These are phyloP conservation scores for Amphimallon solstitiale DNA, from an alignment of 2,888 invertebrate species.

Conservation along the genomic window DNA sequence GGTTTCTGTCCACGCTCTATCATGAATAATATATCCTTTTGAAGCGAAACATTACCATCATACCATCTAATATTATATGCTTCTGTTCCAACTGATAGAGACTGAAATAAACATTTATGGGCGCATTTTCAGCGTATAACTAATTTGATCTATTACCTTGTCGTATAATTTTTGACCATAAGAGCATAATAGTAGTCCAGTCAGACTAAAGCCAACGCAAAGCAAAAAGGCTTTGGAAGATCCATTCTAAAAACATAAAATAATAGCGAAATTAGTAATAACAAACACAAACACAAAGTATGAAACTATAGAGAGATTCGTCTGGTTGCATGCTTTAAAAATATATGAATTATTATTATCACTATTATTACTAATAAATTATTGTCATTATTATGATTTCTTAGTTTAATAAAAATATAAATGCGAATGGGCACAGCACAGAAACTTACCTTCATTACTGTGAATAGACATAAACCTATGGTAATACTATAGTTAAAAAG, in stretches of 20 bases:
- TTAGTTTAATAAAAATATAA: background rate
- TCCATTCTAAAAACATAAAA: too few relatives aligned
- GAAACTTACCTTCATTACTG: background rate
- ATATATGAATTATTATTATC: too few relatives aligned
- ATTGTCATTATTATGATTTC: too few relatives aligned
- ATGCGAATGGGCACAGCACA: too few relatives aligned
- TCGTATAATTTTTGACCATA: background rate
- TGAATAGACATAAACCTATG: background rate
- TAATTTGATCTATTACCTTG: background rate
- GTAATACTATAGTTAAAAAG: background rate
- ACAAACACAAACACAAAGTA: too few relatives aligned
- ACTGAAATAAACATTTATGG: background rate
- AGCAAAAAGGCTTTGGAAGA: background rate
- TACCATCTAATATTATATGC: slow-evolving; percentile 7
- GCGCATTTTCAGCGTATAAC: background rate
- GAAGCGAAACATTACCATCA: background rate
- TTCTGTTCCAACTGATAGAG: background rate
- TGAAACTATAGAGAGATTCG: too few relatives aligned
- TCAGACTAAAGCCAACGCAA: background rate
- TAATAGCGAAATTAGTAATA: background rate
- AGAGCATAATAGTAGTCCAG: background rate
- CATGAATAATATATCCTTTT: background rate
- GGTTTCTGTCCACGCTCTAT: background rate
- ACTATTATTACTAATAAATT: too few relatives aligned
- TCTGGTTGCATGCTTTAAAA: too few relatives aligned